A percentile compares a stretch with the other conserved stretches of the same genome.
Evolutionary conservation across 2,113 vertebrate species (phyloP).

Genomic region (Nettapus auritus): DNA sequence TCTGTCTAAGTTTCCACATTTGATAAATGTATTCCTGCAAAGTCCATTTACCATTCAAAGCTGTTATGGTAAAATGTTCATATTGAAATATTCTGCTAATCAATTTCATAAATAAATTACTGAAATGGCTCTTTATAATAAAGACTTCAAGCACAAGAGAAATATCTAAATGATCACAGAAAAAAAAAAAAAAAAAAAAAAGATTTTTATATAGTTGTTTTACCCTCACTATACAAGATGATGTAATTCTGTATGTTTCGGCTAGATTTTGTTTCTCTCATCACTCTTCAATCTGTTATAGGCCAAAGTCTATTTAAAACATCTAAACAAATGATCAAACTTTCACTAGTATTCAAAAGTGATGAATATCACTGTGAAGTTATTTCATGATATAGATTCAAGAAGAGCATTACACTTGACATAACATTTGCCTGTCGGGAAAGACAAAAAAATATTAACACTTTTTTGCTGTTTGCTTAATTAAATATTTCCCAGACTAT

Average conservation of each 20-base stretch:
- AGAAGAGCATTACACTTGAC: neutral
- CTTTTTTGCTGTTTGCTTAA: neutral
- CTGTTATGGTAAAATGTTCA: neutral
- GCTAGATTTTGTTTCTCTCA: neutral
- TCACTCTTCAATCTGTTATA: neutral
- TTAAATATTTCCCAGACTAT: neutral
- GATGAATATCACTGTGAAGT: neutral
- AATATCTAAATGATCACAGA: neutral
- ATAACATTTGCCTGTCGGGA: neutral
- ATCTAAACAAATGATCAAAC: neutral
- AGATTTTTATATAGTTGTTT: neutral
- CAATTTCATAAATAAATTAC: neutral
- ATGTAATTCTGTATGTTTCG: neutral
- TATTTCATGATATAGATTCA: neutral
- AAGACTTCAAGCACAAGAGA: neutral
- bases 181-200: neutral
- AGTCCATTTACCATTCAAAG: neutral
- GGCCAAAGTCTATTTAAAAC: neutral
- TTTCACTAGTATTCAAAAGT: neutral
- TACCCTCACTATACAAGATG: neutral
- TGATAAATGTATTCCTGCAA: neutral
- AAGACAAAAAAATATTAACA: neutral
- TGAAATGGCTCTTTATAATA: neutral
- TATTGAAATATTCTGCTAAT: neutral
- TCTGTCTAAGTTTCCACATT: neutral